Evolutionary conservation across 2,113 vertebrate genomes (phyloP).

Genomic region (Hippocampus abdominalis): DNA sequence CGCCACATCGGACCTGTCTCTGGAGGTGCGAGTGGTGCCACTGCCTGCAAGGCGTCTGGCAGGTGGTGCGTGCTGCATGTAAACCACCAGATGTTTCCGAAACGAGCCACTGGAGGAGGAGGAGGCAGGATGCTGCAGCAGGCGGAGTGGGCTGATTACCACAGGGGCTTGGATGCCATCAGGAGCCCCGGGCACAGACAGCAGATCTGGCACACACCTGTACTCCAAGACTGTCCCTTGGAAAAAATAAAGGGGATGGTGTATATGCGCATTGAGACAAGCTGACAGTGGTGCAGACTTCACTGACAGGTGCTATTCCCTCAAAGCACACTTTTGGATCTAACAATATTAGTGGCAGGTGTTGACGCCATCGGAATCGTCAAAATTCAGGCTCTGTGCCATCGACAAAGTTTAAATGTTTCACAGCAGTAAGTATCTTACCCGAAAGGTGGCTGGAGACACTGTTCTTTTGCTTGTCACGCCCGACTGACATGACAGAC

Average conservation of each 20-base stretch:
- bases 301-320: conserved; percentile 70
- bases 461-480: conserved; percentile 66
- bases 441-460: conserved; percentile 39
- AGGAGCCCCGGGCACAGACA: conserved; percentile 71
- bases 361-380: conserved; percentile 62
- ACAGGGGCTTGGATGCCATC: conserved; percentile 72
- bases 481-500: conserved; percentile 68
- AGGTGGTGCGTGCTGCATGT: conserved; percentile 74
- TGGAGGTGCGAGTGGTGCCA: conserved; percentile 52
- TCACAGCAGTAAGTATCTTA: conserved; percentile 2
- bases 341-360: conserved; percentile 69
- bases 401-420: conserved; percentile 45
- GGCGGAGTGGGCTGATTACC: conserved; percentile 74
- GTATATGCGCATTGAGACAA: conserved; percentile 62
- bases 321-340: conserved; percentile 65
- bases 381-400: conserved; percentile 63
- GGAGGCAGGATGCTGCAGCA: conserved; percentile 68
- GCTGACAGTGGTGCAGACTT: conserved; percentile 66
- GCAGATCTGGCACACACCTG: conserved; percentile 72
- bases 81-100: conserved; percentile 75
- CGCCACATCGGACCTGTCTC: conserved; percentile 38
- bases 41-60: conserved; percentile 69
- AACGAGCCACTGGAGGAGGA: conserved; percentile 72
- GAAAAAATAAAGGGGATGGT: conserved; percentile 69
- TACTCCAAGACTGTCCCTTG: conserved; percentile 66